Conservation (phyloP, 92 coral and sea anemone genomes). For the Meandrina meandrites region DNA sequence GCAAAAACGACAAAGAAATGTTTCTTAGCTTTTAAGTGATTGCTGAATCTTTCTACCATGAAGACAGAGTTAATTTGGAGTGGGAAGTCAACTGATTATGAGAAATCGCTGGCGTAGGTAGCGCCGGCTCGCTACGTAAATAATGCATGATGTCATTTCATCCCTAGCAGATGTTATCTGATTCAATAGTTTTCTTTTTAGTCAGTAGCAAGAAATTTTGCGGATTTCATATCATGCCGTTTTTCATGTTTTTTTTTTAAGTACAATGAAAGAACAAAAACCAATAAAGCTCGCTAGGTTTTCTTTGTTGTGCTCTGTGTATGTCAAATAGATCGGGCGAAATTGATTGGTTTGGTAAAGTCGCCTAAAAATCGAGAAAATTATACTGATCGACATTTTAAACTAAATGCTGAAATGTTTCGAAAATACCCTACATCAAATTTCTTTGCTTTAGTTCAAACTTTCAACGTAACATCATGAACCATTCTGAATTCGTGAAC, state of each 20-base stretch:
- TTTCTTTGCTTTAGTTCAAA: not conserved
- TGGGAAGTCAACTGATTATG: not conserved
- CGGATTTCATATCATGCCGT: no score
- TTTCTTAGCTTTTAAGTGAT: not conserved
- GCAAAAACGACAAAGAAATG: not conserved
- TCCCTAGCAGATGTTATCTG: not conserved
- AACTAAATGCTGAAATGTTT: not conserved
- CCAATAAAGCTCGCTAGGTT: not conserved
- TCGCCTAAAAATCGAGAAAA: not conserved
- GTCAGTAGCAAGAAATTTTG: not conserved
- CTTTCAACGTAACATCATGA: not conserved
- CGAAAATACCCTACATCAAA: not conserved
- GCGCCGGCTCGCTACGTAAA: not conserved
- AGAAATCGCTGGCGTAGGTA: not conserved
- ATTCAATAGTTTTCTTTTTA: not conserved
- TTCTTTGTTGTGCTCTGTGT: not conserved
- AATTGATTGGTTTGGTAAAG: not conserved
- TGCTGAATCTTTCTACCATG: not conserved
- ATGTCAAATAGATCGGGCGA: no score
- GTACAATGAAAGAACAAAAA: not conserved
- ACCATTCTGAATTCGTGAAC: not conserved
- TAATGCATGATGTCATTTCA: not conserved
- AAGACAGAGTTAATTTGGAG: not conserved
- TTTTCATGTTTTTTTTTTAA: not conserved
- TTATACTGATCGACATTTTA: not conserved